Conservation (phyloP, 2,888 invertebrate species). For the Drosophila kanekoi region DNA sequence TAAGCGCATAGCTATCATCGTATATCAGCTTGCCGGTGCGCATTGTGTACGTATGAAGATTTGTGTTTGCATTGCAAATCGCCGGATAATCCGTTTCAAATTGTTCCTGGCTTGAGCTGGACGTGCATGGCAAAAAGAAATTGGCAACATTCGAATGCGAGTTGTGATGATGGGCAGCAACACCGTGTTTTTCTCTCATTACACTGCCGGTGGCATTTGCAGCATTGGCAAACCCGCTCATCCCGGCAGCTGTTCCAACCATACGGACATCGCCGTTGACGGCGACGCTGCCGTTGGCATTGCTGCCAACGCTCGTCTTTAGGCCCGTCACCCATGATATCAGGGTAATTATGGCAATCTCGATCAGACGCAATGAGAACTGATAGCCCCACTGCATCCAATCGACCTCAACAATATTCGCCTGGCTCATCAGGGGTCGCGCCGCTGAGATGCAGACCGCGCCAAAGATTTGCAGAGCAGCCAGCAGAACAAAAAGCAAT, state of each 20-base stretch:
- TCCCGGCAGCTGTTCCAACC: constrained; percentile 23
- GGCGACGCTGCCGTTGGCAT: constrained; percentile 46
- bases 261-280: constrained; percentile 59
- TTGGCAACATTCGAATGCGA: constrained; percentile 87
- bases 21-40: constrained; percentile 92
- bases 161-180: constrained; percentile 35
- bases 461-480: constrained; percentile 93
- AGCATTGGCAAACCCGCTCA: constrained; percentile 28
- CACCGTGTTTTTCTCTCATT: constrained; percentile 88
- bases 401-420: constrained; percentile 87
- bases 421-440: constrained; percentile 81
- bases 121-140: constrained; percentile 92
- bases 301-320: constrained; percentile 86
- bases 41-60: constrained; percentile 92
- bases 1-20: constrained; percentile 88
- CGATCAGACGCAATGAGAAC: constrained; percentile 92
- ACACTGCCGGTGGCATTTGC: constrained; percentile 17
- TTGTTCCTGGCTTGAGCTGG: constrained; percentile 93
- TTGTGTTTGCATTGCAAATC: constrained; percentile 94
- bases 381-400: constrained; percentile 98
- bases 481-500: constrained; percentile 92
- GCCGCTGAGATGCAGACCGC: constrained; percentile 88
- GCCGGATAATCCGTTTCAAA: constrained; percentile 94
- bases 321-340: constrained; percentile 95
- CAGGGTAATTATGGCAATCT: constrained; percentile 94